A percentile compares a stretch with the other conserved stretches of the same genome.
Evolutionary conservation across 2,888 invertebrate genomes (phyloP).

Genomic region (Aricia artaxerxes): DNA sequence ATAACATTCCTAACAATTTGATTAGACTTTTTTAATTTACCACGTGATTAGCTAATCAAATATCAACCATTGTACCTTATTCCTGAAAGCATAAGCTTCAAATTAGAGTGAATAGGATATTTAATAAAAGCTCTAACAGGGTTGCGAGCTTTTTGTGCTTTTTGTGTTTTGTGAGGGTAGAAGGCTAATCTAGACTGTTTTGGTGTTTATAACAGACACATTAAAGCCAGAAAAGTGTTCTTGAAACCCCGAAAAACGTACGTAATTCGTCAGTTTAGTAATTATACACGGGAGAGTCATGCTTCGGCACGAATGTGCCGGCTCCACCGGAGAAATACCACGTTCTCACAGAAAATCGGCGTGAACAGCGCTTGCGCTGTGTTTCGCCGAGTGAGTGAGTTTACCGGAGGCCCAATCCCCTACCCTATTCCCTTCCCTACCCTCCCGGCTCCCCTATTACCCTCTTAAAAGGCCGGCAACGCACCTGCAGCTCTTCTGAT

Average conservation of each 20-base stretch:
- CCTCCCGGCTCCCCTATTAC: no score
- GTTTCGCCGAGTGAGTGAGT: no score
- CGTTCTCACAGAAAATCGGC: no score
- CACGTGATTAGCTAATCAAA: conserved; percentile 26
- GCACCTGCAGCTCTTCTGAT: no score
- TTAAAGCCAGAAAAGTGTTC: conserved; percentile 15
- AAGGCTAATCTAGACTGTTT: conserved; percentile 23
- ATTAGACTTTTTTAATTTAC: conserved; percentile 28
- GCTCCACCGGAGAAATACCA: no score
- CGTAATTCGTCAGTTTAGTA: not conserved
- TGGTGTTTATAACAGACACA: conserved; percentile 3
- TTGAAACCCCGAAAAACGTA: not conserved
- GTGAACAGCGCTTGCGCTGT: no score
- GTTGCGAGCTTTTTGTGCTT: conserved; percentile 15
- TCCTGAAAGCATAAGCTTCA: not conserved
- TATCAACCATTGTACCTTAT: not conserved
- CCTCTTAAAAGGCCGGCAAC: no score
- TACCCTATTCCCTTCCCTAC: no score
- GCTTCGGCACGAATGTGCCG: no score
- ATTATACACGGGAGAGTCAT: no score
- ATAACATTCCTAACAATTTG: conserved; percentile 27
- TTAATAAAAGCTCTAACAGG: conserved; percentile 26
- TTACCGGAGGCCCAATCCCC: no score
- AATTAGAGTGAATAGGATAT: not conserved
- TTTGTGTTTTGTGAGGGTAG: not conserved